Evolutionary conservation across 35 echinoderm and acorn worm species (phyloP), one percentile per base, ranked within the genome.

Genomic region (Lytechinus variegatus): DNA sequence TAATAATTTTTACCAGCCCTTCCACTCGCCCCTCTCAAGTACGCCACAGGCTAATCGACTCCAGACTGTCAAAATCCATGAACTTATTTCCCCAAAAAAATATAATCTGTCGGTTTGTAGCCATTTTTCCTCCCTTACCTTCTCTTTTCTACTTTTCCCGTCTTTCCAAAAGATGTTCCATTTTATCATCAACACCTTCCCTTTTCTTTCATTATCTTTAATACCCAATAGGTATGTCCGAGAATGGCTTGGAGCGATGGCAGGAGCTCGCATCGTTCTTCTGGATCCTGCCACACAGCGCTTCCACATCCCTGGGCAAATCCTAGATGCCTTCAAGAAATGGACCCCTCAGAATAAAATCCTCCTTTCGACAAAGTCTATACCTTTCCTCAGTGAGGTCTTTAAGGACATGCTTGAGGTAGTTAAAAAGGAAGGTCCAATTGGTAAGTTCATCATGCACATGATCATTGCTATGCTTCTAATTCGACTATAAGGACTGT

Each of bases 181-280:
- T 44, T 44, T 44, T 44, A 44, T 44, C 33, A 4, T 19, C 61
- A 71, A 71, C 61, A 6, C 61, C 21, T 5, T 21, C 12, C 13
- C 5, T 1, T 21, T 5, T 44, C 33, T 44, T 44, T 44, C 33
- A 44, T 44, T 13, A 71, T 19, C 61, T 89, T 27, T 3, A 52
- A 44, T 52, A 54, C 8, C 14, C 44, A 1, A 93, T 57, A 97
- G 97, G 91, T 97, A 97, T 52, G 97, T 97, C 27, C 95, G 95
- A 56, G 97, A 97, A 93, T 97, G 97, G 97, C 94, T 97, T 24
- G 97, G 97, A 27, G 95, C 58, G 3, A 95, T 97, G 97, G 97
- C 96, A 10, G 61, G 79, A 4, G 88, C 86, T 54, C 56, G 28
- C 57, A 95, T 97, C 56, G 97, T 97, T 19, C 93, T 96, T 89